phyloP scores from a whole-genome alignment of 2,888 invertebrate genomes.

The Vannuccia rotundouncinata region DNA sequence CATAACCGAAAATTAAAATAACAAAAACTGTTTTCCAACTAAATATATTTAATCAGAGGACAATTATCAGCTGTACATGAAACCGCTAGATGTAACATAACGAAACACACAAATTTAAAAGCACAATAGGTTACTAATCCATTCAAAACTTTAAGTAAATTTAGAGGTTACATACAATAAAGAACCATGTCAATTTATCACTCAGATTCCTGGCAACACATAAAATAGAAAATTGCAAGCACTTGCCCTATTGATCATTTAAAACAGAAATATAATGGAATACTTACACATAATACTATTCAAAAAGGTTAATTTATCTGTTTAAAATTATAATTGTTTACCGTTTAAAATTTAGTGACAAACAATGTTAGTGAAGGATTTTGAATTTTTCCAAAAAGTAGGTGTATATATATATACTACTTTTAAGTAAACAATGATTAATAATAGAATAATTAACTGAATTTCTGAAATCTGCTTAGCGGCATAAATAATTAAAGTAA shows the following conservation, averaged over 20 bases:
- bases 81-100: background rate
- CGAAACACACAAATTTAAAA: background rate
- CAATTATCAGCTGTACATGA: background rate
- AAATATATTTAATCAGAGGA: background rate
- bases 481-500: no score
- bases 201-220: no score
- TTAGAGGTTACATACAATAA: no score
- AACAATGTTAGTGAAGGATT: no score
- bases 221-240: background rate
- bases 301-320: background rate
- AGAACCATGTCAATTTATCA: background rate
- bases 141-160: background rate
- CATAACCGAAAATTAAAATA: no score
- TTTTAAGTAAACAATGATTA: no score
- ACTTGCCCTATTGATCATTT: background rate
- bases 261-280: background rate
- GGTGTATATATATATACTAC: no score
- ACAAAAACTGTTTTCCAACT: background rate
- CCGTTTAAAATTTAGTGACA: no score
- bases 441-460: no score
- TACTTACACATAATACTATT: background rate
- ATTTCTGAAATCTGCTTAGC: no score
- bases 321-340: no score
- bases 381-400: no score
- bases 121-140: background rate